Base-by-base conservation (phyloP, 2,888 invertebrate genomes). In the Tenthredo scrophulariae region DNA sequence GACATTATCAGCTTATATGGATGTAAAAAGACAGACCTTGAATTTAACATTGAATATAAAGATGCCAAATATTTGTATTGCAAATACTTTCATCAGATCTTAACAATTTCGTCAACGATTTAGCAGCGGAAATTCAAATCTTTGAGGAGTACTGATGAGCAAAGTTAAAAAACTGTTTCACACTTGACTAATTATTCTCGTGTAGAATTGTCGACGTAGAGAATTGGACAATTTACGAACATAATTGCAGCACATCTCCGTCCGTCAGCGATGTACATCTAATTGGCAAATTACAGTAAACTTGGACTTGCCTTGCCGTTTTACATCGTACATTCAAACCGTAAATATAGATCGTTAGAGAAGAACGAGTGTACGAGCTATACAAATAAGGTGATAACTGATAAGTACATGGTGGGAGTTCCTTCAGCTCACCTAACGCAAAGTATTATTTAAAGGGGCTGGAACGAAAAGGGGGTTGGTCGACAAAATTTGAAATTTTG, bases 271-370 rank as follows among this genome's bases (percentile, higher is more conserved):
- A 22, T 10, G 22, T 43, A 70, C 10, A n/a, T 43, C 5, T 74
- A 43, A 74, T 74, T 74, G 74, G 43, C n/a, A 74, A 74, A 74
- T 74, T 40, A 74, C 40, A 43, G 74, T 43, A 22, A 74, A 74
- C 74, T 74, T 43, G 40, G 43, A 74, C 74, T 74, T 70, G 70
- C 10, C 70, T 70, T 15, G 26, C 40, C 74, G 22, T 74, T 74
- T 74, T 4, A 74, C 43, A 9, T 74, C 13, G 43, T 22, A 22
- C 74, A 74, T 22, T 18, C 22, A 43, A 43, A 74, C 10, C 43
- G 33, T 29, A 26, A 7, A 67, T 67, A 18, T 1, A 15, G 46
- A 3, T 46, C 15, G 33, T 0, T 62, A 22, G 29, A 74, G 26
- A n/a, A 43, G 13, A 43, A 10, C 67, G 18, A 6, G 18, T 33